Evolutionary conservation across 2,888 invertebrate genomes (phyloP).

Genomic region (Meiosimyza platycephala): DNA sequence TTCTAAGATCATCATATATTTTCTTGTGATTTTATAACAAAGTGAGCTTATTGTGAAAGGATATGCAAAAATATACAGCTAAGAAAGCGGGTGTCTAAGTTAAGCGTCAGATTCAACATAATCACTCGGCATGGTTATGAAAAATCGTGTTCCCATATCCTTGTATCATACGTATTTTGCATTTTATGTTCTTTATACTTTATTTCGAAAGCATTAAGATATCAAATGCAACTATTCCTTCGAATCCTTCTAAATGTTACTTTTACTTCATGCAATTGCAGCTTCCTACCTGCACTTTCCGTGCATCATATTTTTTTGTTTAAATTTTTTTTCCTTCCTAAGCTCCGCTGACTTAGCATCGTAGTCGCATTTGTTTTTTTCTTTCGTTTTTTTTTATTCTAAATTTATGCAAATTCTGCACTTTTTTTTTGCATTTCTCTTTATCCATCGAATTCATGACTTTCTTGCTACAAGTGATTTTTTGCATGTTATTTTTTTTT

Average conservation of each 20-base stretch:
- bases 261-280: not conserved
- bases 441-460: slow-evolving; percentile 5
- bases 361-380: not conserved
- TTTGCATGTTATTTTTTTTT: not conserved
- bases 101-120: slow-evolving; percentile 18
- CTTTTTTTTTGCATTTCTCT: slow-evolving; percentile 40
- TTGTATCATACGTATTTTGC: not conserved
- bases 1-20: too few relatives aligned
- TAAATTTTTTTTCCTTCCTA: not conserved
- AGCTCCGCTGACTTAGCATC: not conserved
- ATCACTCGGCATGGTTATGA: slow-evolving; percentile 14
- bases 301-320: not conserved
- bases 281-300: too few relatives aligned
- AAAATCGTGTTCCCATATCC: not conserved
- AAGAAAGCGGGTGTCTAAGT: too few relatives aligned
- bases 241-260: slow-evolving; percentile 6
- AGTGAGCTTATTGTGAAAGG: too few relatives aligned
- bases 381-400: slow-evolving; percentile 6
- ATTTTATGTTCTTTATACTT: slow-evolving; percentile 3
- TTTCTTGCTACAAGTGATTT: slow-evolving; percentile 35
- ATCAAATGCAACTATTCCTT: slow-evolving; percentile 14
- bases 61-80: too few relatives aligned
- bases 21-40: too few relatives aligned
- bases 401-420: slow-evolving; percentile 58
- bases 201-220: slow-evolving; percentile 17